Evolutionary conservation across 2,888 invertebrate genomes (phyloP).

Genomic region (Epistrophe eligans): DNA sequence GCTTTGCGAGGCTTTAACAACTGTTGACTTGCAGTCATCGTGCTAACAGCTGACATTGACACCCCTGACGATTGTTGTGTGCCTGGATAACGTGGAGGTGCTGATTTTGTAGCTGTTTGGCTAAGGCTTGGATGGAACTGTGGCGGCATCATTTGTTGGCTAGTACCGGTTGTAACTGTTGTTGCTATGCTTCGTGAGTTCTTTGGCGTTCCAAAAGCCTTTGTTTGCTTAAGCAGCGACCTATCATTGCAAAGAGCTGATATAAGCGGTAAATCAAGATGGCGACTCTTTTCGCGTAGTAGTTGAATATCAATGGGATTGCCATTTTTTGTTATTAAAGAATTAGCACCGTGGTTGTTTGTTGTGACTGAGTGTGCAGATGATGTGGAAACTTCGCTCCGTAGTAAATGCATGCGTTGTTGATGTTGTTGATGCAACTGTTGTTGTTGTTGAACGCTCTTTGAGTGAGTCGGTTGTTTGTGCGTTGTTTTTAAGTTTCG

Average conservation of each 20-base stretch:
- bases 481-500: conserved; percentile 78
- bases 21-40: conserved; percentile 71
- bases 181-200: conserved; percentile 82
- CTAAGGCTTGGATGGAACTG: conserved; percentile 60
- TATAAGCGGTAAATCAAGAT: conserved; percentile 95
- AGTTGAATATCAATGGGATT: conserved; percentile 90
- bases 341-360: conserved; percentile 79
- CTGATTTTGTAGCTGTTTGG: conserved; percentile 62
- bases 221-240: conserved; percentile 94
- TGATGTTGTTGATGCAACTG: conserved; percentile 47
- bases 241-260: conserved; percentile 97
- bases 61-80: conserved; percentile 76
- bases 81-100: conserved; percentile 75
- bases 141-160: conserved; percentile 53
- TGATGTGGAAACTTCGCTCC: conserved; percentile 56
- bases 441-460: conserved; percentile 57
- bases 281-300: conserved; percentile 94
- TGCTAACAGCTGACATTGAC: conserved; percentile 54
- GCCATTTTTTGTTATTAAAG: conserved; percentile 82
- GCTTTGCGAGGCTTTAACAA: conserved; percentile 85
- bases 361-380: conserved; percentile 53
- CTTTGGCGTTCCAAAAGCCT: conserved; percentile 92
- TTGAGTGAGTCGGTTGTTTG: conserved; percentile 77
- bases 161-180: conserved; percentile 4
- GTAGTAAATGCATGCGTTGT: conserved; percentile 59